phyloP scores from a whole-genome alignment of 2,797 vertebrate genomes.

The Mormyrops attenuatus region DNA sequence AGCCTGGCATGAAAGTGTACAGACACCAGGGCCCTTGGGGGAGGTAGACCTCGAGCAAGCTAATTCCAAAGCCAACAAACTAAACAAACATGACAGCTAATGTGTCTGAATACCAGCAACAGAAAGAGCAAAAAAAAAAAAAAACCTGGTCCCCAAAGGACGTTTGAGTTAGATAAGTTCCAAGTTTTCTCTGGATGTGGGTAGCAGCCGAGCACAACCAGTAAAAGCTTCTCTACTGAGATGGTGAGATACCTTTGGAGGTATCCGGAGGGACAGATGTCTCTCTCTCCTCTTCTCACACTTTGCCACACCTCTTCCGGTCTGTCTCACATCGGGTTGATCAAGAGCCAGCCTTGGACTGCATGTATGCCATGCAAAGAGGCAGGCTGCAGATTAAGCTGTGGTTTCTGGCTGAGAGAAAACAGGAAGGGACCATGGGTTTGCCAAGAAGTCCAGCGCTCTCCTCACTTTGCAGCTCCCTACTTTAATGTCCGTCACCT shows the following conservation, averaged over 20 bases:
- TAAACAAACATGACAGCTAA: background rate
- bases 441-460: background rate
- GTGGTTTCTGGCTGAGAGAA: background rate
- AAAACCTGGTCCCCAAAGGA: background rate
- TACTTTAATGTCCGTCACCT: background rate
- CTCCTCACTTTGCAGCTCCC: background rate
- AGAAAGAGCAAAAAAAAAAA: background rate
- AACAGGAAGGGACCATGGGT: background rate
- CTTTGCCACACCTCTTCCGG: background rate
- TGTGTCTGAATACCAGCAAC: background rate
- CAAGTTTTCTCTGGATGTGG: background rate
- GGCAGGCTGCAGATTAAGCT: background rate
- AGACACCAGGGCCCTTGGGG: slow-evolving; percentile 2
- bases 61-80: slow-evolving; percentile 21
- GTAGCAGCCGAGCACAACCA: background rate
- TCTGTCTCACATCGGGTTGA: background rate
- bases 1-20: background rate
- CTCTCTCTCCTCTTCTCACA: background rate
- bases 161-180: background rate
- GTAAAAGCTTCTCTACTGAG: background rate
- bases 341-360: background rate
- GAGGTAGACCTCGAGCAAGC: background rate
- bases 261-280: background rate
- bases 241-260: background rate
- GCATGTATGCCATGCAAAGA: background rate